These are phyloP conservation scores for Phortica magna DNA, from an alignment of 2,888 invertebrate genomes.

Conservation along the genomic window DNA sequence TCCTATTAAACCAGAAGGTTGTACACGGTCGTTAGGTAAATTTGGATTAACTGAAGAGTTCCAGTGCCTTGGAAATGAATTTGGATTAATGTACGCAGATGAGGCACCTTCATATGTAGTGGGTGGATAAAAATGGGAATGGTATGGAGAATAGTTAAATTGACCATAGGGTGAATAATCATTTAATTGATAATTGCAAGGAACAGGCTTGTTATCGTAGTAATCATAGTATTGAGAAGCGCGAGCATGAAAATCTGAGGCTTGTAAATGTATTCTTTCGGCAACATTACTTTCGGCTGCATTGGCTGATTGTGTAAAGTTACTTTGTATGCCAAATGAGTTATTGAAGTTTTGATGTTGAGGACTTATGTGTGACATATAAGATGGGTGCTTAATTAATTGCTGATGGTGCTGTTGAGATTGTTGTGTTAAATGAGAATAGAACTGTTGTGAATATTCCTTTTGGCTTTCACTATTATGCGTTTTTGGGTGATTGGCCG, in stretches of 20 bases:
- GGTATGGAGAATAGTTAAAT: conserved; percentile 71
- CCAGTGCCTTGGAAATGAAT: conserved; percentile 64
- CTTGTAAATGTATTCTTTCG: conserved; percentile 59
- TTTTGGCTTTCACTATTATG: conserved; percentile 31
- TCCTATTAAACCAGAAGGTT: conserved; percentile 56
- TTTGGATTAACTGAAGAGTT: conserved; percentile 59
- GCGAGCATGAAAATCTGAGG: conserved; percentile 61
- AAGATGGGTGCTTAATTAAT: conserved; percentile 46
- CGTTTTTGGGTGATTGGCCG: conserved; percentile 34
- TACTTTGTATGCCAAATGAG: conserved; percentile 56
- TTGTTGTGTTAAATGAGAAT: conserved; percentile 8
- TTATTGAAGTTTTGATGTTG: conserved; percentile 54
- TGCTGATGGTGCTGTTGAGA: conserved; percentile 40
- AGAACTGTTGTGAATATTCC: conserved; percentile 2
- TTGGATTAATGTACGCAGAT: conserved; percentile 60
- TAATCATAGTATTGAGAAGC: conserved; percentile 68
- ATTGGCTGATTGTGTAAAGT: conserved; percentile 51
- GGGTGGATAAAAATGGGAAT: conserved; percentile 65
- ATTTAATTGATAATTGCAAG: conserved; percentile 66
- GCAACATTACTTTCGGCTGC: conserved; percentile 46
- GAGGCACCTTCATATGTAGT: conserved; percentile 59
- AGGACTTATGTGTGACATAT: conserved; percentile 56
- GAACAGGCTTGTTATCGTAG: conserved; percentile 60
- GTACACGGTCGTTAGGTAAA: conserved; percentile 58
- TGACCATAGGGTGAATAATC: conserved; percentile 69